Percentiles rank a stretch among this genome's conserved stretches.
These are phyloP conservation scores for Pseudolycoriella hygida DNA, from an alignment of 2,888 invertebrate species.

Conservation along the genomic window DNA sequence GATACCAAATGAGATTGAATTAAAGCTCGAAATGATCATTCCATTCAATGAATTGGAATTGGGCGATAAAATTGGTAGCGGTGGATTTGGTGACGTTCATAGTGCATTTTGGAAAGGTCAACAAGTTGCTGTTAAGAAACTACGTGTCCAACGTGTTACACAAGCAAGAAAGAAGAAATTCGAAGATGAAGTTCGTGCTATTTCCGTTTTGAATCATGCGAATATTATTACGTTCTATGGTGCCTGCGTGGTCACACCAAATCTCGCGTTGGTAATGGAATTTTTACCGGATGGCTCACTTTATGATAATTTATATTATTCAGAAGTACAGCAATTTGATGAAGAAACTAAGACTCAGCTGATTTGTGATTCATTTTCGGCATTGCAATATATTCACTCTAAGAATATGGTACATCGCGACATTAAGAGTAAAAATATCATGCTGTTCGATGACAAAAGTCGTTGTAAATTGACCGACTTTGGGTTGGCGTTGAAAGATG, in stretches of 20 bases:
- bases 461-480: constrained; percentile 4
- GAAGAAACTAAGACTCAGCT: neutral
- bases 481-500: constrained; percentile 3
- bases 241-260: neutral
- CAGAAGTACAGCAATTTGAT: neutral
- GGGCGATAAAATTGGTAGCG: constrained; percentile 4
- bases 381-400: constrained; percentile 2
- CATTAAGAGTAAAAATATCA: constrained; percentile 3
- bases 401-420: constrained; percentile 2
- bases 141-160: constrained; percentile 1
- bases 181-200: constrained; percentile 1
- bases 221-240: constrained; percentile 2
- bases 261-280: constrained; percentile 3
- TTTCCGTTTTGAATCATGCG: neutral
- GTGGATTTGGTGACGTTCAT: constrained; percentile 5
- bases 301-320: constrained; percentile 4
- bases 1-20: too few relatives aligned
- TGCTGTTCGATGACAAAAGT: neutral
- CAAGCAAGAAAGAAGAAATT: neutral
- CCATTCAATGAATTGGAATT: neutral
- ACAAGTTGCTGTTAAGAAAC: constrained; percentile 3
- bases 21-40: neutral
- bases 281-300: constrained; percentile 2
- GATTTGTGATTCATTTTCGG: neutral
- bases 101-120: constrained; percentile 1